Evolutionary conservation across 2,797 vertebrate genomes (phyloP).

Genomic region (Molossus alvarezi): DNA sequence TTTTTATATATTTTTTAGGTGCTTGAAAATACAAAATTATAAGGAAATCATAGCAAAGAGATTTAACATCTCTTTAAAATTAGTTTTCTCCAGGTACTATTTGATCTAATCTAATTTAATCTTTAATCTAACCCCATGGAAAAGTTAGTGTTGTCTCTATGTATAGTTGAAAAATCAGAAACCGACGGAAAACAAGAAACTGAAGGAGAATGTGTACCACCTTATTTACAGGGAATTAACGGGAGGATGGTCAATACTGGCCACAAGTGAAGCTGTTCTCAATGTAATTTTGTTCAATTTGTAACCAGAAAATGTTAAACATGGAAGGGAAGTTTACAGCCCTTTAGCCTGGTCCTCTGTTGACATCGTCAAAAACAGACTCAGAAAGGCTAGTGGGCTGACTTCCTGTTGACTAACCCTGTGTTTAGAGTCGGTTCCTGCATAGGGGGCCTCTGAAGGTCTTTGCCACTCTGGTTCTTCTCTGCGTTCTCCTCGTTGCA

Average conservation of each 20-base stretch:
- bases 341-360: not conserved
- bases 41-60: not conserved
- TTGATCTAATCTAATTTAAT: not conserved
- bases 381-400: not conserved
- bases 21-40: constrained; percentile 5
- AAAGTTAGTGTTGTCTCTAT: not conserved
- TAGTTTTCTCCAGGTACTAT: not conserved
- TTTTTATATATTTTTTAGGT: not conserved
- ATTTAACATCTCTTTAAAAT: not conserved
- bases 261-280: not conserved
- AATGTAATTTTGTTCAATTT: constrained; percentile 20
- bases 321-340: not conserved
- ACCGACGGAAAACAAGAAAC: not conserved
- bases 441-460: not conserved
- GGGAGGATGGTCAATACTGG: not conserved
- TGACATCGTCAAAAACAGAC: not conserved
- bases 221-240: not conserved
- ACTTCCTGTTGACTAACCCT: constrained; percentile 7
- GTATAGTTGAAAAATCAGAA: not conserved
- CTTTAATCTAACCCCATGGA: not conserved
- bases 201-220: not conserved
- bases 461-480: constrained; percentile 49
- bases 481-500: constrained; percentile 61
- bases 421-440: constrained; percentile 3
- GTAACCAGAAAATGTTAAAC: constrained; percentile 10